Evolutionary conservation across 1,140 invertebrate genomes (phyloP), one percentile per base, ranked within the genome.

Genomic region (Rhizoglyphus robini): DNA sequence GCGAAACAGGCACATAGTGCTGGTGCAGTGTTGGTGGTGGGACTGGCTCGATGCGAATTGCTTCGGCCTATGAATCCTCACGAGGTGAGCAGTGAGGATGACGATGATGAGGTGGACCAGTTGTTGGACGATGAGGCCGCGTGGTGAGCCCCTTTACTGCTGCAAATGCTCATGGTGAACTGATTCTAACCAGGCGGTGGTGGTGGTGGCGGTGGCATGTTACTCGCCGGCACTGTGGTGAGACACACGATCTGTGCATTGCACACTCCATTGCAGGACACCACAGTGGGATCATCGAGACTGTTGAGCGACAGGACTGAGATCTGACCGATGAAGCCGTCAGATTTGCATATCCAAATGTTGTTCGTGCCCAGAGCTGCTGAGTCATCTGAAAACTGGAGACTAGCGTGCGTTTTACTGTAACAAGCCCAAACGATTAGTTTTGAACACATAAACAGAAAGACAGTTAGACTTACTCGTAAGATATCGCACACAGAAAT

Each of bases 291-390:
- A 41, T 95, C 90, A 23, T 8, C 46, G 0, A 90, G 89, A 11
- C 8, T 11, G 18, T 41, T 41, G 18, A 41, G 8, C 18, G 36
- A 8, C 36, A 97, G 77, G 34, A 96, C 85, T 75, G 91, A 96
- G 70, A 96, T 77, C 79, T 97, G 93, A 1, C 94, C 93, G 2
- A 96, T 91, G 76, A 95, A 95, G 4, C 92, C 92, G 72, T 98
- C 94, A 74, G 90, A 95, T 74, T 96, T 96, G 77, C 94, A 96
- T 5, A 97, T 89, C 93, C 94, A 92, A 2, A 93, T 87, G 73
- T 89, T 85, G 68, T 80, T 81, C 23, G 78, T 70, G 46, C 79
- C 79, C 58, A 89, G 76, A 0, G 89, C 90, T 1, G 92, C 86
- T 0, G 90, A 85, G 1, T 90, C 91, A 74, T 91, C 95, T 0